Conservation (phyloP, 2,113 vertebrate genomes). For the Ploceus nigricollis region DNA sequence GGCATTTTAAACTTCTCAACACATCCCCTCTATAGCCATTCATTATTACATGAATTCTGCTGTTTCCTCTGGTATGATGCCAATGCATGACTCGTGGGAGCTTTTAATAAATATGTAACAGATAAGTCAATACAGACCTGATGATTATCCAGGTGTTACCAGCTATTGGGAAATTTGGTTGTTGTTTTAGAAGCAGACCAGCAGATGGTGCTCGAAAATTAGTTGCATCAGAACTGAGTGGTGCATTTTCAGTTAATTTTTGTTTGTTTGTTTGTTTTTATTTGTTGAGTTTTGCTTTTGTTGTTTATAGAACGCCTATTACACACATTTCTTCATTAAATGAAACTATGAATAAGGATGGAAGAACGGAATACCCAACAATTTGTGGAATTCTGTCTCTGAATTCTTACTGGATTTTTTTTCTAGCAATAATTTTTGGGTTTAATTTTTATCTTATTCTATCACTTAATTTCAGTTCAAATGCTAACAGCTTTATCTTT, state of each 20-base stretch:
- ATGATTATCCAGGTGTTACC: neutral
- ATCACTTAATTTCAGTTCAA: neutral
- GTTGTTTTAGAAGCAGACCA: neutral
- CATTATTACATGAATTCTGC: neutral
- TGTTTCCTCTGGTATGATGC: neutral
- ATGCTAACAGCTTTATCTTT: neutral
- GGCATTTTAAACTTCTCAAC: neutral
- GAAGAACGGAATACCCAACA: neutral
- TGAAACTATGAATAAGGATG: neutral
- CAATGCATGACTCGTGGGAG: neutral
- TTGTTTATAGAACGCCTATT: neutral
- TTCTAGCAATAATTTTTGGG: neutral
- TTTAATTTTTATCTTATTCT: neutral
- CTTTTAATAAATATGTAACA: neutral
- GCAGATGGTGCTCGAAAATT: conserved; percentile 49
- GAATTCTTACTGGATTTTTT: neutral
- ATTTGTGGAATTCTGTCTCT: neutral
- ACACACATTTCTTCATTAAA: neutral
- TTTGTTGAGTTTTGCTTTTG: neutral
- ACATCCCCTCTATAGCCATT: neutral
- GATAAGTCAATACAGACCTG: neutral
- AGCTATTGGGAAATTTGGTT: neutral
- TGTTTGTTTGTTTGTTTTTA: neutral
- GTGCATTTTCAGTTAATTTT: neutral
- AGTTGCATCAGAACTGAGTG: neutral